Conservation (phyloP, 2,888 invertebrate genomes). For the Cheilosia scutellata region DNA sequence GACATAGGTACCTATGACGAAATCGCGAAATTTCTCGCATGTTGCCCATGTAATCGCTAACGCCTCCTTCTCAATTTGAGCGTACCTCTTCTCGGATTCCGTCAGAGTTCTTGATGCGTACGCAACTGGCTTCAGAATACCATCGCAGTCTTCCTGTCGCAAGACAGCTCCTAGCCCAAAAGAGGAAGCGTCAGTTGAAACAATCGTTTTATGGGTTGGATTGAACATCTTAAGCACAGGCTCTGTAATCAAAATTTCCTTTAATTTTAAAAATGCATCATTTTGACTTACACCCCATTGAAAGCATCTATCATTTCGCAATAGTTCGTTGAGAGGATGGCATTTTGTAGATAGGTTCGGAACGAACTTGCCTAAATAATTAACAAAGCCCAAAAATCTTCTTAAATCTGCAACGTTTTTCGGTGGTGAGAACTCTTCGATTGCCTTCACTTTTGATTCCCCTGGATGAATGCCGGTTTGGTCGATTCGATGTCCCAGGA, state of each 20-base stretch:
- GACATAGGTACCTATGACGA: conserved; percentile 11
- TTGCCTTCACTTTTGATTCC: conserved; percentile 25
- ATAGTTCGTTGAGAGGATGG: conserved; percentile 28
- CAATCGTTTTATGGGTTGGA: neutral
- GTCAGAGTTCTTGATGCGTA: conserved; percentile 24
- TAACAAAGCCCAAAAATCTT: conserved; percentile 25
- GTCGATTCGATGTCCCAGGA: conserved; percentile 28
- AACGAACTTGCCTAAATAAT: conserved; percentile 27
- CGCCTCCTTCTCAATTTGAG: conserved; percentile 45
- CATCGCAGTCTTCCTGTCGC: conserved; percentile 26
- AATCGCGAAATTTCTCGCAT: conserved; percentile 32
- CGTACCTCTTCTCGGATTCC: conserved; percentile 20
- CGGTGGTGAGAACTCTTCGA: conserved; percentile 13
- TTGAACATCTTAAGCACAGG: conserved; percentile 22
- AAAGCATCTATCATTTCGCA: neutral
- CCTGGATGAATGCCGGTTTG: no score
- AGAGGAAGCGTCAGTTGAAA: conserved; percentile 22
- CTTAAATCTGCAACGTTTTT: conserved; percentile 23
- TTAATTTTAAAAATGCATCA: conserved; percentile 12
- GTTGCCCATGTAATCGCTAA: conserved; percentile 23
- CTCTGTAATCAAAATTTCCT: conserved; percentile 15
- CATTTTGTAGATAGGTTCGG: conserved; percentile 17
- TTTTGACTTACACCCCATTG: no score
- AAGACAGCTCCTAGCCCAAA: conserved; percentile 44
- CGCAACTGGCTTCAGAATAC: conserved; percentile 21